Evolutionary conservation across 1,140 invertebrate genomes (phyloP).

Genomic region (Drosophila tropicalis): DNA sequence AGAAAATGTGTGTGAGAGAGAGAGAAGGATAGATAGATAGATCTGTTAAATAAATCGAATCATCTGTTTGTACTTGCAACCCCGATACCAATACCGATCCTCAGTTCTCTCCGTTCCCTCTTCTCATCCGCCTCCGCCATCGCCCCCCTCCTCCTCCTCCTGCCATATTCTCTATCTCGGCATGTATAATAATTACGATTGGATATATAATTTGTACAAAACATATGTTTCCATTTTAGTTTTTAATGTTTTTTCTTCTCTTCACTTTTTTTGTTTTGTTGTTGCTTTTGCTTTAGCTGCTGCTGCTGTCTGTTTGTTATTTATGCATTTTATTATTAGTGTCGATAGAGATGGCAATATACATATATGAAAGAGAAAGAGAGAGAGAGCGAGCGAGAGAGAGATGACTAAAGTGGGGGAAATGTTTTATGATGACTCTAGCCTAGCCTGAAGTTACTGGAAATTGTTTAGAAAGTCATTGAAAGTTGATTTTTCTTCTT

Average conservation of each 20-base stretch:
- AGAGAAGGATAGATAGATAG: conserved; percentile 16
- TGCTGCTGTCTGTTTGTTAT: conserved; percentile 40
- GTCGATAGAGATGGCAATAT: conserved; percentile 22
- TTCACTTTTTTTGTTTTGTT: conserved; percentile 25
- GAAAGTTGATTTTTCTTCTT: conserved; percentile 44
- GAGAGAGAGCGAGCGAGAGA: neutral
- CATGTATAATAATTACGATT: conserved; percentile 78
- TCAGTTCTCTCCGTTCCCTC: neutral
- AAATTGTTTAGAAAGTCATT: conserved; percentile 68
- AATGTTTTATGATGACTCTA: conserved; percentile 25
- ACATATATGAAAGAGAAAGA: conserved; percentile 7
- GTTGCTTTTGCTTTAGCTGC: conserved; percentile 28
- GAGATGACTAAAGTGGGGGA: neutral
- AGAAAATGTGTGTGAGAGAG: neutral
- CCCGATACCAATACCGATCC: neutral
- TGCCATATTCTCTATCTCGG: conserved; percentile 13
- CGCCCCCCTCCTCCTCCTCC: conserved; percentile 5
- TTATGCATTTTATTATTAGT: conserved; percentile 74
- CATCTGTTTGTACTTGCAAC: conserved; percentile 35
- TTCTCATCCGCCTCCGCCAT: conserved; percentile 4
- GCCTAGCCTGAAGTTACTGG: conserved; percentile 22
- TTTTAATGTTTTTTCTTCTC: conserved; percentile 57
- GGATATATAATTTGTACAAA: conserved; percentile 79
- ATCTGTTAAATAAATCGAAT: conserved; percentile 72
- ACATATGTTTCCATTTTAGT: conserved; percentile 78